Evolutionary conservation across 2,113 vertebrate species (phyloP).

Genomic region (Trochalopteron elliotii): DNA sequence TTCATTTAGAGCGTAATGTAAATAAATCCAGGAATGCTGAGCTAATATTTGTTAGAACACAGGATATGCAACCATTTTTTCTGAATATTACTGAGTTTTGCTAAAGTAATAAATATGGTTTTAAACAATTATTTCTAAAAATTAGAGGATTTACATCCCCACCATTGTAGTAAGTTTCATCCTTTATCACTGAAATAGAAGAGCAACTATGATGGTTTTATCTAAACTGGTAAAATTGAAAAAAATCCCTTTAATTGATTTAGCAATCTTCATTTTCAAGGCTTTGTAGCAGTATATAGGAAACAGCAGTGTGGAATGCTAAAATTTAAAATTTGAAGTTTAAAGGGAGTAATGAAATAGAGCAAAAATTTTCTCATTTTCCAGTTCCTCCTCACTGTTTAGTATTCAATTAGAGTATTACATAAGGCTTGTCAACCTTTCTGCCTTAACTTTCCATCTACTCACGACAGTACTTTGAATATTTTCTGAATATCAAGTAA

Average conservation of each 20-base stretch:
- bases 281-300: neutral
- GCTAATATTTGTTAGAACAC: neutral
- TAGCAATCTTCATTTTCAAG: neutral
- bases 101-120: neutral
- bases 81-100: neutral
- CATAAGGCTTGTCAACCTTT: neutral
- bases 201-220: neutral
- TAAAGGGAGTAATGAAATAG: neutral
- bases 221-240: neutral
- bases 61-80: neutral
- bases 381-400: neutral
- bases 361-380: neutral
- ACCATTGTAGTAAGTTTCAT: neutral
- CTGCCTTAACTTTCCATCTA: neutral
- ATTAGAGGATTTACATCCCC: neutral
- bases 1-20: neutral
- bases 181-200: neutral
- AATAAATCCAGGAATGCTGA: neutral
- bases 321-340: neutral
- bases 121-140: neutral
- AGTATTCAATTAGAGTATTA: neutral
- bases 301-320: neutral
- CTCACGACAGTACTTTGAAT: accelerated
- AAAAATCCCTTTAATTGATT: neutral
- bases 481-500: neutral